These are phyloP conservation scores for Heterodera filipjevi DNA, from an alignment of 2,888 invertebrate genomes.

Conservation along the genomic window DNA sequence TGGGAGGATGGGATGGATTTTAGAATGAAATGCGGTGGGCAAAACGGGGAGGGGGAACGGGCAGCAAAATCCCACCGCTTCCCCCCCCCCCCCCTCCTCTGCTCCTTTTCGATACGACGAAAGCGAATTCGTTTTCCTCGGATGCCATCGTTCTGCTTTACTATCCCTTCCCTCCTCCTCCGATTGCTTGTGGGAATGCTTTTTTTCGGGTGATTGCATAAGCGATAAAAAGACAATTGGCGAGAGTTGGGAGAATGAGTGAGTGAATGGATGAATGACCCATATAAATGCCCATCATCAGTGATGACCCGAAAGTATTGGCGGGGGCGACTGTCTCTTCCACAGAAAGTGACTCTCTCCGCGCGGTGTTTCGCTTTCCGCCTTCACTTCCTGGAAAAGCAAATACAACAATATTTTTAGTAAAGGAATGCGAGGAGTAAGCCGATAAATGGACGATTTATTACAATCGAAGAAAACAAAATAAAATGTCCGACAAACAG, in stretches of 20 bases:
- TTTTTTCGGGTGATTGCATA: constrained; percentile 1
- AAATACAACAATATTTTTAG: not conserved
- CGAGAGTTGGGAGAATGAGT: not conserved
- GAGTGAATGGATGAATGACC: not conserved
- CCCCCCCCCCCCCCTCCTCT: not conserved
- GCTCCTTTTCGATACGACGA: not conserved
- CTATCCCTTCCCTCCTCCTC: not conserved
- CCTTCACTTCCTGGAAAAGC: not conserved
- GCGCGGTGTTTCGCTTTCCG: not conserved
- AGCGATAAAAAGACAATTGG: constrained; percentile 9
- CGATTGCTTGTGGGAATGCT: not conserved
- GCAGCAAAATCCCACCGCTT: not conserved
- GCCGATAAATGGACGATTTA: not conserved
- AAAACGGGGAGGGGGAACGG: not conserved
- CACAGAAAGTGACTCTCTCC: not conserved
- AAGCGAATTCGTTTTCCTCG: not conserved
- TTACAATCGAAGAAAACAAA: too few relatives aligned
- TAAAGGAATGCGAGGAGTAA: not conserved
- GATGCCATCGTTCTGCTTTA: not conserved
- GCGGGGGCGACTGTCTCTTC: not conserved
- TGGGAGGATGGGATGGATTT: not conserved
- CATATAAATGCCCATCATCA: not conserved
- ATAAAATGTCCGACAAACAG: too few relatives aligned
- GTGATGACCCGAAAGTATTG: constrained; percentile 1
- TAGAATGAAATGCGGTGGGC: not conserved